Base-by-base conservation (phyloP, 2,888 invertebrate genomes). In the Eupithecia subfuscata region DNA sequence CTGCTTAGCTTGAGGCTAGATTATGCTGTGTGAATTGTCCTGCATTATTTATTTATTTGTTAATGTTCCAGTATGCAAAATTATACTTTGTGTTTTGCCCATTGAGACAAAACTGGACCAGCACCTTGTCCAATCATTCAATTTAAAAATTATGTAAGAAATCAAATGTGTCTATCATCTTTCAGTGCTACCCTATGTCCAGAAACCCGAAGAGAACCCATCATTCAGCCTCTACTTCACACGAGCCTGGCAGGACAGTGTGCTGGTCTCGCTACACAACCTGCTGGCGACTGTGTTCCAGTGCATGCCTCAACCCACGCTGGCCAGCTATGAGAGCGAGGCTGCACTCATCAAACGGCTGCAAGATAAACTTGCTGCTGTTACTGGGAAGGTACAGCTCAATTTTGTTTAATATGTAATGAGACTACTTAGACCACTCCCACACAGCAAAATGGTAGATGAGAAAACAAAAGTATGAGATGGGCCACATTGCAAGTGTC, bases 161-260 rank as follows among this genome's bases (percentile, higher is more conserved):
- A 14, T 25, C 60, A 60, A 60, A 30, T 16, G 2, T 14, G 25
- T 60, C 16, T 30, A 30, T 37, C 14, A 37, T 34, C n/a, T 72
- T 69, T 16, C 90, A 99, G 99, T 98, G 92, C 95, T 99, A 78
- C 98, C 99, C 0, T 99, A 98, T 89, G 96, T 98, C 70, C 97
- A 97, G 88, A 98, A 97, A 89, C 98, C 99, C 0, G 98, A 99
- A 90, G 99, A 99, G 85, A 98, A 98, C 87, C 97, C 97, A 18
- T 95, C 96, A 56, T 99, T 98, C 91, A 96, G 97, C 22, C 95
- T 98, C 73, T 98, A 98, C 91, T 99, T 98, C 91, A 98, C 97
- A 12, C 96, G 97, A 80, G 98, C 98, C 76, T 99, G 99, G 99
- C 98, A 99, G 89, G 99, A 99, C 88, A 98, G 98, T 43, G 96